These are phyloP conservation scores for Eurystomus glaucurus DNA, from an alignment of 2,797 vertebrate species.

Conservation along the genomic window DNA sequence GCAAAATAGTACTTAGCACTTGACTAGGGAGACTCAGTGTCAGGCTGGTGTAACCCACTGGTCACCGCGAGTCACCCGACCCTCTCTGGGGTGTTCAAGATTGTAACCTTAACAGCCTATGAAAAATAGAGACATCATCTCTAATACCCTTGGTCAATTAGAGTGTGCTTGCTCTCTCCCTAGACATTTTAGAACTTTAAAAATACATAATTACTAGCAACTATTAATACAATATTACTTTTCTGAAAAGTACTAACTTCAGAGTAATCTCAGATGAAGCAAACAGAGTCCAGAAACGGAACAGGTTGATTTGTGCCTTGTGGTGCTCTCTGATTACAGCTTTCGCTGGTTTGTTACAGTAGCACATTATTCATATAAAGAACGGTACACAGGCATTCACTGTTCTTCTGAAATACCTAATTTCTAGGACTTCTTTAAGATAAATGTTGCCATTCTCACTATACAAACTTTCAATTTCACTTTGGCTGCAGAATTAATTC, in stretches of 20 bases:
- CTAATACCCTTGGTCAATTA: background rate
- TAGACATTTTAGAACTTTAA: background rate
- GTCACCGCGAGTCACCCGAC: background rate
- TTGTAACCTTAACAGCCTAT: rapidly evolving
- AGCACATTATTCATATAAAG: background rate
- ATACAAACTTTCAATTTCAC: background rate
- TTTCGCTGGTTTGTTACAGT: background rate
- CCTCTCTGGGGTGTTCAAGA: too few species aligned
- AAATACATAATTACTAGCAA: background rate
- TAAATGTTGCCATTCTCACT: background rate
- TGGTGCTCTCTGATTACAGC: background rate
- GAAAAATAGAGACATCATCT: rapidly evolving
- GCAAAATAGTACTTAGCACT: background rate
- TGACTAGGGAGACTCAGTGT: background rate
- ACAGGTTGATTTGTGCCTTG: background rate
- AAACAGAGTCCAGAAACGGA: background rate
- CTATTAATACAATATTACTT: background rate
- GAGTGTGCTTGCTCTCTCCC: rapidly evolving
- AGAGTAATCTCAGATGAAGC: background rate
- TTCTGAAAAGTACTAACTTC: background rate
- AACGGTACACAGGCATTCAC: background rate
- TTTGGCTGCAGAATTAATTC: background rate
- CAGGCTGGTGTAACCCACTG: background rate
- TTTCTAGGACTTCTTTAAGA: background rate
- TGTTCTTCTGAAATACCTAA: background rate